A percentile compares a stretch with the other conserved stretches of the same genome.
Conservation (phyloP, 2,113 vertebrate species). For the Toxotes jaculatrix region DNA sequence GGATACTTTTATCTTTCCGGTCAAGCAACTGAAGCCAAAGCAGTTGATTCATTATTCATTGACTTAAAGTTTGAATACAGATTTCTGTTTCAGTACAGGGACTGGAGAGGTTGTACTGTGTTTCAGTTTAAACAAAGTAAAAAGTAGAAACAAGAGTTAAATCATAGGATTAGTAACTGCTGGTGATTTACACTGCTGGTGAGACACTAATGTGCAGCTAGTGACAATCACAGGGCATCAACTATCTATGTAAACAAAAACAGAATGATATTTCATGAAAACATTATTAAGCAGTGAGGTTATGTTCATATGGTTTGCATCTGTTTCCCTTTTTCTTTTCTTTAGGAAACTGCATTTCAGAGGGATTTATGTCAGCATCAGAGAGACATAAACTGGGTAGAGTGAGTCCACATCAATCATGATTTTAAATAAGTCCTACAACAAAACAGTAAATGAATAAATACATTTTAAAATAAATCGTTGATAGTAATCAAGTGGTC, state of each 20-base stretch:
- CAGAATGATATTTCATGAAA: not conserved
- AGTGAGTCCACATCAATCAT: not conserved
- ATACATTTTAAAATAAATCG: not conserved
- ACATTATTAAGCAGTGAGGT: not conserved
- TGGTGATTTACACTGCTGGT: not conserved
- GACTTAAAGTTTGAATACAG: conserved; percentile 67
- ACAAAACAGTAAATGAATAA: not conserved
- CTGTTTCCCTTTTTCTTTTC: not conserved
- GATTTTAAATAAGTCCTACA: not conserved
- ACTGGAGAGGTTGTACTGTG: too few relatives aligned
- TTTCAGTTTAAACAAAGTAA: not conserved
- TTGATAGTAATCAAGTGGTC: conserved; percentile 57
- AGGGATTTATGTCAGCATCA: not conserved
- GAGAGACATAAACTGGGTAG: not conserved
- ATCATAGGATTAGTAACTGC: not conserved
- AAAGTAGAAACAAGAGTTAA: not conserved
- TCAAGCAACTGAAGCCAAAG: conserved; percentile 68
- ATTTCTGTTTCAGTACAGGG: not conserved
- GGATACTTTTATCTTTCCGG: conserved; percentile 31
- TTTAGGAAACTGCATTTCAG: not conserved
- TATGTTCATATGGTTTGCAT: not conserved
- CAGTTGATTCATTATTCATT: conserved; percentile 70
- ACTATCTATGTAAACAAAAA: not conserved
- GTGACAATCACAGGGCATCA: not conserved
- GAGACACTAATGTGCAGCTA: not conserved